phyloP scores from a whole-genome alignment of 2,888 invertebrate genomes.

The Leuctra nigra region DNA sequence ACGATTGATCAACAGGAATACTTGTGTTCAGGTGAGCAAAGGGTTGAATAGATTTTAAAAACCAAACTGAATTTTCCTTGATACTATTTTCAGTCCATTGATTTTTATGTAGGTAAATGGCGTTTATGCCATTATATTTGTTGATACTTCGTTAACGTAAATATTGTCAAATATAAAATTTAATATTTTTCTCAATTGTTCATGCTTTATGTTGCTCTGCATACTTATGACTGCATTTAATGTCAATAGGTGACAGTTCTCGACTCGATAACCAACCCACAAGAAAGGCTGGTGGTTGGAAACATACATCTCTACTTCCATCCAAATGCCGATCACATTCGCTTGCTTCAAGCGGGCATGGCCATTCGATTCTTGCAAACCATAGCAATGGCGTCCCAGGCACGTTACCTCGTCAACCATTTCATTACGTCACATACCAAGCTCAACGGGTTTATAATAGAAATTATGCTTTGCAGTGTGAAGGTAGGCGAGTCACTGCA shows the following conservation, averaged over 20 bases:
- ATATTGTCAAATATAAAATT: too few relatives aligned
- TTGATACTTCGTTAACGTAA: too few relatives aligned
- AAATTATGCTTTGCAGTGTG: conserved; percentile 40
- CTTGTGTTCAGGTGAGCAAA: conserved; percentile 53
- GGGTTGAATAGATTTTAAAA: too few relatives aligned
- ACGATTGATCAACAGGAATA: conserved; percentile 56
- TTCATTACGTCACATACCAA: too few relatives aligned
- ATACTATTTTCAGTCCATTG: too few relatives aligned
- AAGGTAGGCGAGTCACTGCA: conserved; percentile 50
- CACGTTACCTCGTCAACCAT: not conserved
- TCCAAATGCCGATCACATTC: conserved; percentile 83
- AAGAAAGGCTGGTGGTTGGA: conserved; percentile 59
- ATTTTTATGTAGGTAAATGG: too few relatives aligned
- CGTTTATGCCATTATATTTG: too few relatives aligned
- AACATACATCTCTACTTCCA: conserved; percentile 94
- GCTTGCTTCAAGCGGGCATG: conserved; percentile 76
- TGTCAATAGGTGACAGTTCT: conserved; percentile 50
- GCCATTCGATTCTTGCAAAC: conserved; percentile 62
- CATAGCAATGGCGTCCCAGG: conserved; percentile 5
- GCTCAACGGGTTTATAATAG: too few relatives aligned
- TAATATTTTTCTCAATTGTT: too few relatives aligned
- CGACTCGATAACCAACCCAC: conserved; percentile 48
- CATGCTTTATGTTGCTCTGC: too few relatives aligned
- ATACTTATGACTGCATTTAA: too few relatives aligned
- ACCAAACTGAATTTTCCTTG: too few relatives aligned